phyloP scores from a whole-genome alignment of 2,113 vertebrate species.

The Lanius ludovicianus region DNA sequence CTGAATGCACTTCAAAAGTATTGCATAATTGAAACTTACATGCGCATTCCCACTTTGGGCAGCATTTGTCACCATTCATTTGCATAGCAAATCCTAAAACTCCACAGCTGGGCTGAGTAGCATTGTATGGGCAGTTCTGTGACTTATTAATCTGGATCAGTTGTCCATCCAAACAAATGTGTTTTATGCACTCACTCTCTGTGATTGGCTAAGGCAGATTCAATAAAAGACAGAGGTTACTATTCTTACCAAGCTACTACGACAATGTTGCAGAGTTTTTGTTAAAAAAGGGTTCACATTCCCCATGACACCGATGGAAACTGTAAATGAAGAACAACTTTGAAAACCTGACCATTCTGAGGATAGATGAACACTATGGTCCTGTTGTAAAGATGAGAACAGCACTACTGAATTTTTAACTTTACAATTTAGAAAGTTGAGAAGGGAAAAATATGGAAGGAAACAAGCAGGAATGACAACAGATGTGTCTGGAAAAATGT shows the following conservation, averaged over 20 bases:
- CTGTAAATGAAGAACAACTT: background rate
- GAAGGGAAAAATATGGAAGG: background rate
- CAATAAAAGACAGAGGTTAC: conserved; percentile 49
- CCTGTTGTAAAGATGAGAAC: background rate
- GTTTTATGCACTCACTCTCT: conserved; percentile 86
- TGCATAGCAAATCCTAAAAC: conserved; percentile 88
- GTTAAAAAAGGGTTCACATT: background rate
- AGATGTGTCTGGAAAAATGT: background rate
- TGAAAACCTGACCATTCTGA: background rate
- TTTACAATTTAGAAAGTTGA: background rate
- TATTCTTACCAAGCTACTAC: background rate
- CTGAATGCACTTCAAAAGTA: background rate
- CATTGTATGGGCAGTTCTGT: conserved; percentile 85
- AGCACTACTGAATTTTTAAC: background rate
- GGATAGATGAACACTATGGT: background rate
- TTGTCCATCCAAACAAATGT: conserved; percentile 90
- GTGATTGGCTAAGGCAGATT: conserved; percentile 69
- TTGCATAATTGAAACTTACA: conserved; percentile 80
- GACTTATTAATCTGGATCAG: conserved; percentile 91
- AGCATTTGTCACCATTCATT: conserved; percentile 91
- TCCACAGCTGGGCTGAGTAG: conserved; percentile 86
- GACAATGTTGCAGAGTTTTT: background rate
- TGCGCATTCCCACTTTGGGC: conserved; percentile 93
- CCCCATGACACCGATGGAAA: background rate
- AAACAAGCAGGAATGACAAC: background rate